phyloP scores from a whole-genome alignment of 2,888 invertebrate species.

The Drosophila stalkeri region DNA sequence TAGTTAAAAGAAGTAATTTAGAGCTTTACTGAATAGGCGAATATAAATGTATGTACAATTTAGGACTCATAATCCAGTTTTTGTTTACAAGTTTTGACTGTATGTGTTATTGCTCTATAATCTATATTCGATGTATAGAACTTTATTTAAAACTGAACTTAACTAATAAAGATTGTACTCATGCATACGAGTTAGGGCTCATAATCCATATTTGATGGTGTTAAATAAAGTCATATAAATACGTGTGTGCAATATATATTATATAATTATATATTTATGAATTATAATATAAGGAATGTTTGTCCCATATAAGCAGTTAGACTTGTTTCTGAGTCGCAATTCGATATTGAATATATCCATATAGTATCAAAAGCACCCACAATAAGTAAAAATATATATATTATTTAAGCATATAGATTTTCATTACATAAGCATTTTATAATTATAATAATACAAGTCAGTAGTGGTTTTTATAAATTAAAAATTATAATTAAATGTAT shows the following conservation, averaged over 20 bases:
- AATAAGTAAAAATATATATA: not conserved
- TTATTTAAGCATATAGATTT: not conserved
- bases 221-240: not conserved
- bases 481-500: no score
- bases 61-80: no score
- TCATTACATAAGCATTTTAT: not conserved
- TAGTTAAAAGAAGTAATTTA: not conserved
- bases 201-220: not conserved
- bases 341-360: not conserved
- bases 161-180: no score
- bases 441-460: not conserved
- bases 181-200: not conserved
- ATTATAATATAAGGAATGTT: not conserved
- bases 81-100: no score
- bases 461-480: not conserved
- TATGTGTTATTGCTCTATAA: no score
- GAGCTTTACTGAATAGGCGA: not conserved
- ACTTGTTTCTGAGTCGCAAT: conserved; percentile 20
- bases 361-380: not conserved
- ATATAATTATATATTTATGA: conserved; percentile 1
- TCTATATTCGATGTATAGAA: no score
- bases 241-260: not conserved
- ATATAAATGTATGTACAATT: no score
- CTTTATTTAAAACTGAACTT: no score
- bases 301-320: conserved; percentile 1